Percentiles rank a stretch among this genome's conserved stretches.
phyloP scores from a whole-genome alignment of 2,113 vertebrate genomes.

The Melanocharis versteri region DNA sequence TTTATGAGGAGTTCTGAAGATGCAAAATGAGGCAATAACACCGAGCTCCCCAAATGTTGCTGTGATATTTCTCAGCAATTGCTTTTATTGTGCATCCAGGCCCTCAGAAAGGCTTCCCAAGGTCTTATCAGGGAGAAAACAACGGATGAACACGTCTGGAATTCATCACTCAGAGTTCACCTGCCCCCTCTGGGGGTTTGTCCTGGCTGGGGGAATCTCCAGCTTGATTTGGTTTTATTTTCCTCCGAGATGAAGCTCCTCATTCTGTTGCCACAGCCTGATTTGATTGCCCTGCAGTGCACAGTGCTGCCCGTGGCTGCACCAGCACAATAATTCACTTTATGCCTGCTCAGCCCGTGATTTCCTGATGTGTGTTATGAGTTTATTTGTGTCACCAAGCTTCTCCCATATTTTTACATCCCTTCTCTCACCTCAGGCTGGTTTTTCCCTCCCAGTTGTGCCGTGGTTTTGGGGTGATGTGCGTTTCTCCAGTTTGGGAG shows the following conservation, averaged over 20 bases:
- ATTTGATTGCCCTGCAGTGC: neutral
- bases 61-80: neutral
- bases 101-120: neutral
- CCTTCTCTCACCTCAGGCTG: neutral
- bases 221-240: neutral
- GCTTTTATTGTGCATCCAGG: neutral
- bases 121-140: neutral
- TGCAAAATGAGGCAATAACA: neutral
- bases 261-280: neutral
- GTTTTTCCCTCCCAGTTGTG: neutral
- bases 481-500: neutral
- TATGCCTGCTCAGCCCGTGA: rapidly evolving
- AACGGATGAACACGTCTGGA: rapidly evolving
- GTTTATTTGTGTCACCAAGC: neutral
- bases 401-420: neutral
- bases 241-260: neutral
- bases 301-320: neutral
- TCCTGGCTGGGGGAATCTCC: neutral
- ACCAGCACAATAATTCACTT: neutral
- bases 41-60: neutral
- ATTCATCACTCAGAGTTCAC: neutral
- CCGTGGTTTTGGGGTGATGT: neutral
- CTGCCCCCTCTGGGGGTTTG: neutral
- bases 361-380: neutral
- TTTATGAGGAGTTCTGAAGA: neutral